Evolutionary conservation across 1,140 invertebrate species (phyloP).

Genomic region (Papilio dardanus): DNA sequence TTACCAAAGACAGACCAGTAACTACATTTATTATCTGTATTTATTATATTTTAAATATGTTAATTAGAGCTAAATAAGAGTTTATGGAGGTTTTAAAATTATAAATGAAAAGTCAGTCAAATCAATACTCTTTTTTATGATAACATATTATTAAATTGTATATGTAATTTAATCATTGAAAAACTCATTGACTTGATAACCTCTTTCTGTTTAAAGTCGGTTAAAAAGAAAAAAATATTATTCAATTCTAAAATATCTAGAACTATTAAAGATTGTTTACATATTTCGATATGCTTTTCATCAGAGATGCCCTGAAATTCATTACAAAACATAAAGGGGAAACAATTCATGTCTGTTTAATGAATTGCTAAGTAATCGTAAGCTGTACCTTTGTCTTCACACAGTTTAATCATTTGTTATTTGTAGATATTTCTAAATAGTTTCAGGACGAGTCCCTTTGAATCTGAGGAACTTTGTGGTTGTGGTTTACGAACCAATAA

Average conservation of each 20-base stretch:
- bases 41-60: background rate
- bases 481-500: constrained; percentile 59
- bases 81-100: background rate
- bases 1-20: background rate
- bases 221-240: background rate
- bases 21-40: background rate
- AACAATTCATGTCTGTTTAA: constrained; percentile 3
- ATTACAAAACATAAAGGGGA: constrained; percentile 24
- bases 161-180: too few relatives aligned
- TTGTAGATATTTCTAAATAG: constrained; percentile 48
- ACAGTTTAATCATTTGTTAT: constrained; percentile 46
- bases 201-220: too few relatives aligned
- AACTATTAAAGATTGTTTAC: background rate
- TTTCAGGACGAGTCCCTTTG: constrained; percentile 55
- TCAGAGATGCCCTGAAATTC: background rate
- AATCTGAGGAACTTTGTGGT: constrained; percentile 62
- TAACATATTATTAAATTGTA: too few relatives aligned
- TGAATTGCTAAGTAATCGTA: constrained; percentile 36
- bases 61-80: background rate
- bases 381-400: constrained; percentile 29
- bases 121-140: too few relatives aligned
- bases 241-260: background rate
- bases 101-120: too few relatives aligned
- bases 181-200: too few relatives aligned
- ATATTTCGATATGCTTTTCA: constrained; percentile 11